Evolutionary conservation across 2,797 vertebrate genomes (phyloP), one percentile per base, ranked within the genome.

Genomic region (Rallus crepitans): DNA sequence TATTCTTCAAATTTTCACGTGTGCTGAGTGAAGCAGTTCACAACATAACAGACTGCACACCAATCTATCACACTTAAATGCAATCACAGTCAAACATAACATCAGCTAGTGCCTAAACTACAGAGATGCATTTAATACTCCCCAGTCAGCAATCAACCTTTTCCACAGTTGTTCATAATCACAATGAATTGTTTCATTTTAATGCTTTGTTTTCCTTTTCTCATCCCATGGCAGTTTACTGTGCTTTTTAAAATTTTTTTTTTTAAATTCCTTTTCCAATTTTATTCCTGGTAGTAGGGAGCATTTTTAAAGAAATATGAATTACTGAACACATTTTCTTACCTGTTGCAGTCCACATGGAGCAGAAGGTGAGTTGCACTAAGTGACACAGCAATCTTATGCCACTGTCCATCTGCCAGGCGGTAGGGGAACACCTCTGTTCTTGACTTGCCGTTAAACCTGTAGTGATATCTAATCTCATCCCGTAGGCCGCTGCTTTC

Each of bases 331-430:
- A 16, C 88, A 50, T 83, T 95, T 45, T 66, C 95, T 95, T 98
- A 99, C 99, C 99, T 99, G 98, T 99, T 99, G 96, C 99, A 99
- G 98, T 99, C 99, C 3, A 99, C 97, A 0, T 99, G 99, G 82
- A 99, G 98, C 82, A 99, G 97, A 11, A 99, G 98, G 66, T 99
- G 99, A 63, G 98, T 98, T 35, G 98, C 99, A 4, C 99, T 99
- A 61, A 99, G 97, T 0, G 99, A 99, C 90, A 99, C 95, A 0
- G 99, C 98, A 11, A 99, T 97, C 96, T 98, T 99, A 93, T 99
- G 99, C 99, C 99, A 99, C 95, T 98, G 98, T 20, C 99, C 99
- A 2, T 99, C 99, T 2, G 99, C 99, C 87, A 99, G 98, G 57
- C 99, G 98, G 84, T 99, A 99, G 0, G 99, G 99, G 96, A 99